A percentile compares a stretch with the other conserved stretches of the same genome.
Evolutionary conservation across 2,888 invertebrate genomes (phyloP).

Genomic region (Andrena flavipes): DNA sequence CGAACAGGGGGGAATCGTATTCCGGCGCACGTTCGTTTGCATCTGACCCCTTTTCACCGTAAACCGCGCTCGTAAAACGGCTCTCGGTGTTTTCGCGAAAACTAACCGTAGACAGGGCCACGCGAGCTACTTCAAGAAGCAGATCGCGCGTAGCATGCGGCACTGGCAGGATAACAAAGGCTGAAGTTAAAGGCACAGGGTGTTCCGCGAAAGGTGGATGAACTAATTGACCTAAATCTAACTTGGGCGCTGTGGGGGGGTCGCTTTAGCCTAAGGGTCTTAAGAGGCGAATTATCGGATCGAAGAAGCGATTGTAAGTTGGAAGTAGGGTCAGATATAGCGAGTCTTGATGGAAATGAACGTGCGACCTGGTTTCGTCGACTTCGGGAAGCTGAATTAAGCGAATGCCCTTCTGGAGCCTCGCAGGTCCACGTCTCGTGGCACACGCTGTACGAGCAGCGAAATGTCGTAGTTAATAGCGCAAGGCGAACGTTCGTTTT

Average conservation of each 20-base stretch:
- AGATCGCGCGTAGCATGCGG: background rate
- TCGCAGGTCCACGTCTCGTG: background rate
- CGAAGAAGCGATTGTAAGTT: background rate
- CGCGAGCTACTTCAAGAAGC: background rate
- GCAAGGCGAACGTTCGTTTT: slow-evolving; percentile 13
- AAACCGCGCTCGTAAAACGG: slow-evolving; percentile 37
- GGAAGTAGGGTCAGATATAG: background rate
- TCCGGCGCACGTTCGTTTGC: slow-evolving; percentile 53
- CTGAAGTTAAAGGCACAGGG: too few species aligned
- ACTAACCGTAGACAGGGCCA: background rate
- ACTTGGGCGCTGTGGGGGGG: too few species aligned
- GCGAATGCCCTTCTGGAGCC: background rate
- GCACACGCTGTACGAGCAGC: slow-evolving; percentile 14
- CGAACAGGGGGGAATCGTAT: slow-evolving; percentile 55
- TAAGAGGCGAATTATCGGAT: too few species aligned
- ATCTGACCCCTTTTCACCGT: slow-evolving; percentile 60
- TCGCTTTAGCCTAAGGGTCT: too few species aligned
- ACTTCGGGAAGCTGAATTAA: background rate
- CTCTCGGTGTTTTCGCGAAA: background rate
- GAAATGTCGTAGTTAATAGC: slow-evolving; percentile 33
- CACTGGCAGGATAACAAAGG: background rate
- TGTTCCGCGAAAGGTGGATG: background rate
- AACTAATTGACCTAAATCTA: background rate
- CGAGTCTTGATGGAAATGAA: background rate
- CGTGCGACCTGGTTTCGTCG: background rate